phyloP scores from a whole-genome alignment of 1,140 invertebrate species.

The Amphibalanus amphitrite region DNA sequence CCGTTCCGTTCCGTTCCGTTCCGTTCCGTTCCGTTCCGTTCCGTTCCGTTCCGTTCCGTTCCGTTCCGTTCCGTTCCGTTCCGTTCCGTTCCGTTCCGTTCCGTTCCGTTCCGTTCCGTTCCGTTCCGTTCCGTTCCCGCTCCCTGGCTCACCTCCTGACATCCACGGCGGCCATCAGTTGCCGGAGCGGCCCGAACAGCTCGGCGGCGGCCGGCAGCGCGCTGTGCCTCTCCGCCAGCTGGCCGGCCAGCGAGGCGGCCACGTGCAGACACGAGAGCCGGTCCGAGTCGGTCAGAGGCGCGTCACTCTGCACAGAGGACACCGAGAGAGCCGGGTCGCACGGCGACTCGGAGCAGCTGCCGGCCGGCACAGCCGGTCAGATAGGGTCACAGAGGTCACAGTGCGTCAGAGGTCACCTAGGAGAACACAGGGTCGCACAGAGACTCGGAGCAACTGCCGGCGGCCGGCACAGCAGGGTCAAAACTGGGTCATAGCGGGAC shows the following conservation, averaged over 20 bases:
- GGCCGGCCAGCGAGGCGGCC: slow-evolving; percentile 4
- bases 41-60: too few species aligned
- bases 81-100: too few species aligned
- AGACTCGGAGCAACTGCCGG: too few species aligned
- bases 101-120: too few species aligned
- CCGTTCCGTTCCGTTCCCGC: too few species aligned
- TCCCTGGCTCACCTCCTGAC: background rate
- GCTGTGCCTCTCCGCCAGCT: slow-evolving; percentile 8
- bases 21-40: too few species aligned
- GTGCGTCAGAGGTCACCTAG: too few species aligned
- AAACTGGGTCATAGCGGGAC: background rate
- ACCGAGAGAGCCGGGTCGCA: background rate
- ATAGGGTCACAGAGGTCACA: too few species aligned
- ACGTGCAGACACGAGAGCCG: background rate
- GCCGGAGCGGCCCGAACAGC: slow-evolving; percentile 1
- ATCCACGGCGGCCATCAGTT: background rate
- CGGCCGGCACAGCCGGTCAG: too few species aligned
- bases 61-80: too few species aligned
- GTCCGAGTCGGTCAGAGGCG: background rate
- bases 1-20: too few species aligned
- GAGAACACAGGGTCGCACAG: too few species aligned
- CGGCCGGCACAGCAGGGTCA: background rate
- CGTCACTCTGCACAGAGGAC: background rate
- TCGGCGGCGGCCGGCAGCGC: slow-evolving; percentile 6
- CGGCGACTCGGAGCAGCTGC: background rate